phyloP scores from a whole-genome alignment of 2,888 invertebrate species.

The Cryptosula pallasiana region DNA sequence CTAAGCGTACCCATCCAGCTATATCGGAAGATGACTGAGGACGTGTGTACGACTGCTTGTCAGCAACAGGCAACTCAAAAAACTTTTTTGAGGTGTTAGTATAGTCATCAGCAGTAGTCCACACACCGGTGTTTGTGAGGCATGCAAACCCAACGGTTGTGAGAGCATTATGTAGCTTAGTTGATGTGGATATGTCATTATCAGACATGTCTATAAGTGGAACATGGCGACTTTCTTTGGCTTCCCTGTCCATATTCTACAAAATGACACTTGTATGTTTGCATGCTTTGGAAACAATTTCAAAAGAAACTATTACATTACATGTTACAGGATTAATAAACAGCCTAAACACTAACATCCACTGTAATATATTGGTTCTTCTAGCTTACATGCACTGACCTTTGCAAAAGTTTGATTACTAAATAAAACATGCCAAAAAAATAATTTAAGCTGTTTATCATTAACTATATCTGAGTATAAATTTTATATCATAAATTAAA shows the following conservation, averaged over 20 bases:
- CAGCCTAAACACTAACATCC: no score
- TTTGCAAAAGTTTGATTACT: no score
- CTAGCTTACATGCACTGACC: no score
- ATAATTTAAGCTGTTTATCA: no score
- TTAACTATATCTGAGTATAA: no score
- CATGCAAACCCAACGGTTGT: conserved; percentile 3
- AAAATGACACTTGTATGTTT: background rate
- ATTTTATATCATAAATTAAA: no score
- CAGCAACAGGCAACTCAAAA: background rate
- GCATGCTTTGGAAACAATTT: no score
- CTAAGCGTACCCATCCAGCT: background rate
- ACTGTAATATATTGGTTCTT: no score
- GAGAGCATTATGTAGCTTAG: background rate
- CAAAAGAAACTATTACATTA: no score
- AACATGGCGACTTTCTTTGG: background rate
- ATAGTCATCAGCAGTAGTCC: background rate
- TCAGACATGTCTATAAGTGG: background rate
- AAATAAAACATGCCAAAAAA: no score
- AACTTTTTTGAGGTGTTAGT: background rate
- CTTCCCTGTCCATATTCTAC: background rate
- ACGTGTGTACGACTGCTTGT: background rate
- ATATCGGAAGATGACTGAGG: background rate
- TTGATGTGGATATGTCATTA: background rate
- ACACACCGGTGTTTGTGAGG: background rate
- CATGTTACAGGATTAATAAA: no score